Evolutionary conservation across 2,797 vertebrate genomes (phyloP).

Genomic region (Morelia viridis): DNA sequence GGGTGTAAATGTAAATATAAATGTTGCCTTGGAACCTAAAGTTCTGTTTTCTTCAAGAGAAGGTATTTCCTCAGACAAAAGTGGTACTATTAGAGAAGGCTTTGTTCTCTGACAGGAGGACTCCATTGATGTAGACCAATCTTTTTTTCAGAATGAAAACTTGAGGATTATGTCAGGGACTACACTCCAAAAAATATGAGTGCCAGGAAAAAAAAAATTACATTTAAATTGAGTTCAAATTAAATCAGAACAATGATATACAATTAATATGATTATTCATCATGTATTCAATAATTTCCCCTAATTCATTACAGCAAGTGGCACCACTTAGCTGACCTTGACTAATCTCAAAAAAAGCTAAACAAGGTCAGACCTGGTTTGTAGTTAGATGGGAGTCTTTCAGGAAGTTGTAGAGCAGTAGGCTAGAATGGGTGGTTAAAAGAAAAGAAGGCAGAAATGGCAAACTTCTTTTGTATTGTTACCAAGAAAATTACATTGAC

Average conservation of each 20-base stretch:
- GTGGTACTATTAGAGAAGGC: neutral
- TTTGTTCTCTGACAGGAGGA: neutral
- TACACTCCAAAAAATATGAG: neutral
- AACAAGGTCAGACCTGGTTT: neutral
- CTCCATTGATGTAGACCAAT: neutral
- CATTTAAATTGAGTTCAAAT: neutral
- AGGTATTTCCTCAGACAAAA: neutral
- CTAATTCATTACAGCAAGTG: neutral
- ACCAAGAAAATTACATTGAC: neutral
- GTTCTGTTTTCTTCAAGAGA: neutral
- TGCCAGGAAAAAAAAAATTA: neutral
- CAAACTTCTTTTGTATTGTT: neutral
- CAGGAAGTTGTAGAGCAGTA: neutral
- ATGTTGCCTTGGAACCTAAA: neutral
- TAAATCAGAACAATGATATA: neutral
- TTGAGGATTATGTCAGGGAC: neutral
- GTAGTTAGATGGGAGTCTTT: neutral
- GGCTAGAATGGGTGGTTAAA: neutral
- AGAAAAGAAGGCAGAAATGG: neutral
- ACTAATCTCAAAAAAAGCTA: neutral
- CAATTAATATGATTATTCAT: neutral
- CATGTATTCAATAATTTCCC: neutral
- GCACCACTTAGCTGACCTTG: neutral
- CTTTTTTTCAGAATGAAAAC: neutral
- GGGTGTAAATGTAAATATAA: neutral